Percentiles rank a stretch among this genome's conserved stretches.
Conservation (phyloP, 2,113 vertebrate genomes). For the Phyllopteryx taeniolatus region DNA sequence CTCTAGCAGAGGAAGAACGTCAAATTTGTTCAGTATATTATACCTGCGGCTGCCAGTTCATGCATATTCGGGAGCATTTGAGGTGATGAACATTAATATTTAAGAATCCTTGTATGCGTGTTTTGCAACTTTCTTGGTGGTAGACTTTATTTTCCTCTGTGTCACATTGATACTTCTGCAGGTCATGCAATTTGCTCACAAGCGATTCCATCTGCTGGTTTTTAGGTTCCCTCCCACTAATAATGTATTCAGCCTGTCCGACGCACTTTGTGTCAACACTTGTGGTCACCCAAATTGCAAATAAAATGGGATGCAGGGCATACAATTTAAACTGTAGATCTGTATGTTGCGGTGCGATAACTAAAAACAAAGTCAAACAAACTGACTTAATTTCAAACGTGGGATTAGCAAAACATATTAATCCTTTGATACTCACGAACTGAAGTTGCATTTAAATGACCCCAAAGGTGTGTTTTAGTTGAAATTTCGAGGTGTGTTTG, state of each 20-base stretch:
- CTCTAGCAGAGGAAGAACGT: neutral
- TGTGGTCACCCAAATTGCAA: neutral
- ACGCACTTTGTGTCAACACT: neutral
- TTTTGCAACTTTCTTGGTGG: constrained; percentile 3
- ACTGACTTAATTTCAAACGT: neutral
- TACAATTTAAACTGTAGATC: neutral
- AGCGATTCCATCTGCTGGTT: neutral
- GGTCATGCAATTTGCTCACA: neutral
- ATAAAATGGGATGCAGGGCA: neutral
- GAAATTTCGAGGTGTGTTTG: neutral
- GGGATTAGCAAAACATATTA: neutral
- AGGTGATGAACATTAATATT: neutral
- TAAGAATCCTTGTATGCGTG: neutral
- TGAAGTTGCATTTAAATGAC: no score
- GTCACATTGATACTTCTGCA: neutral
- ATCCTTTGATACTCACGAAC: neutral
- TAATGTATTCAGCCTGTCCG: constrained; percentile 4
- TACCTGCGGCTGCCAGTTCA: neutral
- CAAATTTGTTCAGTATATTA: neutral
- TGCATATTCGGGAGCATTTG: neutral
- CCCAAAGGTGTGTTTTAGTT: neutral
- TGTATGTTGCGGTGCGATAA: neutral
- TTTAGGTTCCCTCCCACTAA: neutral
- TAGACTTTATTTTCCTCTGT: neutral
- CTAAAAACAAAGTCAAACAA: neutral